phyloP scores from a whole-genome alignment of 1,140 invertebrate genomes.

The Penaeus japonicus region DNA sequence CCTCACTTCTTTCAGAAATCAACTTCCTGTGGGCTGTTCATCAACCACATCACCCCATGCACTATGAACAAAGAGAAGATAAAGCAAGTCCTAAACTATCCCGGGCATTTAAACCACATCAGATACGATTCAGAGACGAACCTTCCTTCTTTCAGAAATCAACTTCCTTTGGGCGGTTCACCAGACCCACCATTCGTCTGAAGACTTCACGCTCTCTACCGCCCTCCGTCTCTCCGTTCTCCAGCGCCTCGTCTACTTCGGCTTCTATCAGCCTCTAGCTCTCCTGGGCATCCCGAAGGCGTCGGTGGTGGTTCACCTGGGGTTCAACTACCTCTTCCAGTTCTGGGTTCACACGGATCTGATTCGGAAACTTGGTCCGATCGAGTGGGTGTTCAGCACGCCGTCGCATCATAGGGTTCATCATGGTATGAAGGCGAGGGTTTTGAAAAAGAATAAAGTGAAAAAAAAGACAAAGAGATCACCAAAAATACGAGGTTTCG shows the following conservation, averaged over 20 bases:
- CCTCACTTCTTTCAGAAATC: too few relatives aligned
- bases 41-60: too few relatives aligned
- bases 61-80: too few relatives aligned
- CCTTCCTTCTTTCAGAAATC: constrained; percentile 69
- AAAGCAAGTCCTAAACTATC: too few relatives aligned
- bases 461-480: too few relatives aligned
- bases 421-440: constrained; percentile 64
- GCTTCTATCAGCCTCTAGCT: constrained; percentile 86
- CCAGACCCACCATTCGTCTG: constrained; percentile 94
- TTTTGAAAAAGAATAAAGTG: too few relatives aligned
- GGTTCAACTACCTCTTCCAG: constrained; percentile 71
- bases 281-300: constrained; percentile 80
- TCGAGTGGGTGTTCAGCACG: constrained; percentile 71
- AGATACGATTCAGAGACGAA: too few relatives aligned
- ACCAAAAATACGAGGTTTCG: too few relatives aligned
- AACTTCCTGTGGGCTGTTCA: too few relatives aligned
- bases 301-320: constrained; percentile 68
- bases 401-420: constrained; percentile 72
- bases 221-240: constrained; percentile 83
- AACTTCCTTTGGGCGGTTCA: constrained; percentile 94
- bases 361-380: constrained; percentile 66
- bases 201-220: constrained; percentile 91
- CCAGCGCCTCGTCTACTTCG: constrained; percentile 71
- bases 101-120: too few relatives aligned
- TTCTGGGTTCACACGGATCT: constrained; percentile 69